phyloP scores from a whole-genome alignment of 1,140 invertebrate genomes.

The Oscheius sp. region DNA sequence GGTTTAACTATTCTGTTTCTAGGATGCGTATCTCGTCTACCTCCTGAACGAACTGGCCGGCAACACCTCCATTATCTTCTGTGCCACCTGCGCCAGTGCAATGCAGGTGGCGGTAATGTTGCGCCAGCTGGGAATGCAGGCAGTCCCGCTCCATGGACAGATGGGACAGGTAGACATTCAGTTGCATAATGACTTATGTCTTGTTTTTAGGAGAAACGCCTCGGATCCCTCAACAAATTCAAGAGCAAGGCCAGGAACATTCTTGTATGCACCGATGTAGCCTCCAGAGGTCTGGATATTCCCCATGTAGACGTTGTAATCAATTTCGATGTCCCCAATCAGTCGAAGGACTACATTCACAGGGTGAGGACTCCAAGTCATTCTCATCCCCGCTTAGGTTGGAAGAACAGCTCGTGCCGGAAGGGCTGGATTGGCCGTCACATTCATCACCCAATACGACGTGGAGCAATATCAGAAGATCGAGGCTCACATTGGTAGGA shows the following conservation, averaged over 20 bases:
- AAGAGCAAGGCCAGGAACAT: conserved; percentile 81
- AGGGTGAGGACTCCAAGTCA: conserved; percentile 65
- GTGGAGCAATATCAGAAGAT: conserved; percentile 95
- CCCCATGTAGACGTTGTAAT: conserved; percentile 95
- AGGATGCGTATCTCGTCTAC: conserved; percentile 93
- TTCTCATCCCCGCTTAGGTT: conserved; percentile 62
- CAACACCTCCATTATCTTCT: conserved; percentile 96
- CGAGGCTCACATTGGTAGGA: conserved; percentile 78
- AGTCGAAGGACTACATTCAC: conserved; percentile 89
- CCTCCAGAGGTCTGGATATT: conserved; percentile 92
- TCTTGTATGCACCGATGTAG: conserved; percentile 94
- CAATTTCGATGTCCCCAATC: conserved; percentile 93
- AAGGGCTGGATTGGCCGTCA: conserved; percentile 72
- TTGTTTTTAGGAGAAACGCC: conserved; percentile 74
- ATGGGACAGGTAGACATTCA: conserved; percentile 72
- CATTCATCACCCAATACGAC: conserved; percentile 80
- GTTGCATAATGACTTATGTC: conserved; percentile 8
- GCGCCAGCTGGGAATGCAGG: conserved; percentile 77
- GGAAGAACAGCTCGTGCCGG: conserved; percentile 93
- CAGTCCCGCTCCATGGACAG: conserved; percentile 93
- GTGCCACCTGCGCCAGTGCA: conserved; percentile 86
- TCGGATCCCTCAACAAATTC: conserved; percentile 88
- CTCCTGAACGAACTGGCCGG: conserved; percentile 91
- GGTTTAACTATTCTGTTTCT: conserved; percentile 51
- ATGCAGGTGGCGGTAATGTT: conserved; percentile 82